Evolutionary conservation across 2,888 invertebrate species (phyloP), one percentile per base, ranked within the genome.

Genomic region (Dastarcus helophoroides): DNA sequence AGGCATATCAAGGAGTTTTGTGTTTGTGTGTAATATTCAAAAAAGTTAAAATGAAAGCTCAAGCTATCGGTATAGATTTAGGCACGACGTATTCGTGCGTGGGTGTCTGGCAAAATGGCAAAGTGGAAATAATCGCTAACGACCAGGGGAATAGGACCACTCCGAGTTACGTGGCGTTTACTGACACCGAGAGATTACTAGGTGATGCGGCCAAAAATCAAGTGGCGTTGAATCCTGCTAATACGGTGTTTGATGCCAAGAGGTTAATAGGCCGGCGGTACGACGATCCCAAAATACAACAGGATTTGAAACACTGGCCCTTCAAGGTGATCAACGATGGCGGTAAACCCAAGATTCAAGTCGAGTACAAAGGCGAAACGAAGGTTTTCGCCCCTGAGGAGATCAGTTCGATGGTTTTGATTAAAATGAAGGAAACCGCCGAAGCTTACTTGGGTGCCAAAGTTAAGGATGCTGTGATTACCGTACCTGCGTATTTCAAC

Each of bases 41-140:
- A n/a, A 10, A 24, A 32, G 26, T 12, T 16, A 51, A 50, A 49
- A 38, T 45, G 35, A 50, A 69, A 51, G 53, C 60, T 46, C 67
- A 69, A 41, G 74, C 75, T 43, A 68, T 82, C 48, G 82, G 82
- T 47, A 89, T 84, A 47, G 83, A 84, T 68, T 69, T 89, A 54
- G 89, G 88, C 47, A 89, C 88, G 19, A 89, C 88, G 4, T 89
- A 79, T 63, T 86, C 85, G 31, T 84, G 83, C 53, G 84, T 84
- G 29, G 84, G 78, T 25, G 80, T 84, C 11, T 85, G 79, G 65
- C 79, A 81, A 50, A 73, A 84, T 52, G 79, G 83, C 31, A 82
- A 83, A 58, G 82, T 84, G 46, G 83, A 85, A 56, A 82, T 85
- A 42, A 83, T 85, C 51, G 83, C 85, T 31, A 86, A 86, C 53